Evolutionary conservation across 2,888 invertebrate genomes (phyloP), one percentile per base, ranked within the genome.

Genomic region (Philhelius pedissequus): DNA sequence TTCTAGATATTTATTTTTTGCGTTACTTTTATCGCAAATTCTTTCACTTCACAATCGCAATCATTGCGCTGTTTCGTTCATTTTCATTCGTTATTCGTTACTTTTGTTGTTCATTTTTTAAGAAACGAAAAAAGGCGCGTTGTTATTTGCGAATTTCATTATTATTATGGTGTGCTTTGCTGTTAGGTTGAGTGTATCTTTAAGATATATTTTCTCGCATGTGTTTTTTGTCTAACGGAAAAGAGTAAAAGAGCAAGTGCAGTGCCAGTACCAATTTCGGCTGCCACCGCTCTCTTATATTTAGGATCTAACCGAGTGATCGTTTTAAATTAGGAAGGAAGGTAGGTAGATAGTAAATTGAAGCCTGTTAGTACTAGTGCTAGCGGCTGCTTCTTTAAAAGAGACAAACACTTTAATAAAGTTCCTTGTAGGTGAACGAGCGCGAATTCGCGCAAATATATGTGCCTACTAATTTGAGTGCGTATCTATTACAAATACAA

Each of bases 401-500:
- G 74, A 69, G 78, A 48, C 70, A 68, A 74, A 50, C 38, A 27
- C 75, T 71, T 60, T 13, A 64, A 5, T 3, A 25, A 64, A 71
- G 64, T 45, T 52, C 80, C 84, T 84, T 76, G 84, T 71, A 84
- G 80, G 84, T 84, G 84, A 80, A 71, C 68, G 60, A 69, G 68
- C 70, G 64, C 52, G 45, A 58, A 43, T 68, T 80, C 40, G 50
- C 38, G 75, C 71, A 60, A 84, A 75, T 84, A 76, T 84, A 40
- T 84, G n/a, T n/a, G n/a, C n/a, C n/a, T n/a, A n/a, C n/a, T n/a
- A n/a, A n/a, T n/a, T n/a, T n/a, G 75, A 80, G 80, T 84, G 84
- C 84, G 84, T 84, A 80, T 80, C 84, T 84, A 84, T 84, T 84
- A 80, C 84, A 80, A 68, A 75, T 11, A 80, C 84, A 80, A 35